These are phyloP conservation scores for Urophycis tenuis DNA, from an alignment of 2,797 vertebrate genomes.

Conservation along the genomic window DNA sequence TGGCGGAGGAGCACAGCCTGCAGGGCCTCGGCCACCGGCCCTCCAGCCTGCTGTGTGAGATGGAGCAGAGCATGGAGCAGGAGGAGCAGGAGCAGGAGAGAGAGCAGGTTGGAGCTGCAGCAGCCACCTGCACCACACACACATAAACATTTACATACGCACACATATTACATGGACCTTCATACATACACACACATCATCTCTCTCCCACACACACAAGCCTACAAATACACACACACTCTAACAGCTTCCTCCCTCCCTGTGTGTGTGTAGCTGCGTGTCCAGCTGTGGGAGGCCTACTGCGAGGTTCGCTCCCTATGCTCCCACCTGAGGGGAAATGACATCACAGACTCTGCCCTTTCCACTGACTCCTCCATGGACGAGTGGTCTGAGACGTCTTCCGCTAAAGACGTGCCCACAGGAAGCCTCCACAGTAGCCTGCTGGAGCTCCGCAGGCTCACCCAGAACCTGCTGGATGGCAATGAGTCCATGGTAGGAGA, in stretches of 20 bases:
- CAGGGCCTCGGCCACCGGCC: slow-evolving; percentile 81
- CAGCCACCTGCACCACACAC: neutral
- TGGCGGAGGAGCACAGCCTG: slow-evolving; percentile 85
- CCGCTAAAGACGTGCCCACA: slow-evolving; percentile 88
- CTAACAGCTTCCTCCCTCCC: neutral
- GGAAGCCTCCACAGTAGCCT: slow-evolving; percentile 87
- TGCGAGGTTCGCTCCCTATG: slow-evolving; percentile 91
- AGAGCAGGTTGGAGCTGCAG: slow-evolving; percentile 81
- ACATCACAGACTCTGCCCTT: slow-evolving; percentile 88
- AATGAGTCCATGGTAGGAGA: slow-evolving; percentile 83
- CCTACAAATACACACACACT: no score
- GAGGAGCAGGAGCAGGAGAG: slow-evolving; percentile 96
- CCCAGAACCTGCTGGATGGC: slow-evolving; percentile 89
- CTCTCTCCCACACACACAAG: no score
- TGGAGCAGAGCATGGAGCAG: slow-evolving; percentile 98
- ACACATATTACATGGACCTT: no score
- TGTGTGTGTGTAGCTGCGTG: slow-evolving; percentile 72
- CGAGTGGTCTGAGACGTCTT: slow-evolving; percentile 93
- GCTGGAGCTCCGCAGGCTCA: slow-evolving; percentile 87
- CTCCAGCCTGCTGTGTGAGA: slow-evolving; percentile 89
- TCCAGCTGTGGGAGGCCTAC: slow-evolving; percentile 94
- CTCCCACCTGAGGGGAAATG: slow-evolving; percentile 88
- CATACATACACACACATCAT: no score
- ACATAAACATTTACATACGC: neutral
- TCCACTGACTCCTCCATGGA: slow-evolving; percentile 97